phyloP scores from a whole-genome alignment of 2,888 invertebrate genomes.

The Icerya purchasi region DNA sequence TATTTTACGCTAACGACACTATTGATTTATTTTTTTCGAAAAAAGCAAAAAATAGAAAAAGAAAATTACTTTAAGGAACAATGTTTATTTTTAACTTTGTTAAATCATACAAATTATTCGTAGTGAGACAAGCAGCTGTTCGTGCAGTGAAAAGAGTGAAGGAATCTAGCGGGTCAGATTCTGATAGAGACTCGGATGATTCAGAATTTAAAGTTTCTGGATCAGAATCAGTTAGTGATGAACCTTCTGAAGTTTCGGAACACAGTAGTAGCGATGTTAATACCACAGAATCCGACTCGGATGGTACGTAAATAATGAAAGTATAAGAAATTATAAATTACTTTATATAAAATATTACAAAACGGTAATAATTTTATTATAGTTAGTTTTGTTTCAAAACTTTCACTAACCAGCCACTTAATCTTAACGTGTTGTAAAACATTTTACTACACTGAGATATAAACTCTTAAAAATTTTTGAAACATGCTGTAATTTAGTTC shows the following conservation, averaged over 20 bases:
- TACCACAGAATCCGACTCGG: constrained; percentile 64
- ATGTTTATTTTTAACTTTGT: background rate
- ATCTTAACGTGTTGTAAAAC: no score
- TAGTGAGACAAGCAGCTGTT: constrained; percentile 36
- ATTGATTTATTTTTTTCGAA: constrained; percentile 7
- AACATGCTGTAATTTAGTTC: no score
- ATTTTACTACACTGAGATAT: no score
- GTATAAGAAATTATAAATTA: no score
- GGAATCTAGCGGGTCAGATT: constrained; percentile 32
- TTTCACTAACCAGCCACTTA: no score
- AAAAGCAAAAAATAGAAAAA: constrained; percentile 26
- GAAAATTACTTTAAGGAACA: constrained; percentile 22
- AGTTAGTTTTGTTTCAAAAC: no score
- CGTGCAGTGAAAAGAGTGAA: constrained; percentile 35
- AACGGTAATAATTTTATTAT: no score
- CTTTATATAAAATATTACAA: no score
- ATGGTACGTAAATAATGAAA: no score
- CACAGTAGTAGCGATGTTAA: constrained; percentile 54
- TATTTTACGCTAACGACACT: no score
- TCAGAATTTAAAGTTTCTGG: constrained; percentile 34
- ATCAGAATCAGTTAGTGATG: constrained; percentile 22
- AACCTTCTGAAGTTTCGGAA: constrained; percentile 26
- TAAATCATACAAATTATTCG: constrained; percentile 14
- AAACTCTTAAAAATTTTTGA: no score
- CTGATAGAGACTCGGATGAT: constrained; percentile 36